Base-by-base conservation (phyloP, 2,113 vertebrate genomes). In the Pluvianellus socialis region DNA sequence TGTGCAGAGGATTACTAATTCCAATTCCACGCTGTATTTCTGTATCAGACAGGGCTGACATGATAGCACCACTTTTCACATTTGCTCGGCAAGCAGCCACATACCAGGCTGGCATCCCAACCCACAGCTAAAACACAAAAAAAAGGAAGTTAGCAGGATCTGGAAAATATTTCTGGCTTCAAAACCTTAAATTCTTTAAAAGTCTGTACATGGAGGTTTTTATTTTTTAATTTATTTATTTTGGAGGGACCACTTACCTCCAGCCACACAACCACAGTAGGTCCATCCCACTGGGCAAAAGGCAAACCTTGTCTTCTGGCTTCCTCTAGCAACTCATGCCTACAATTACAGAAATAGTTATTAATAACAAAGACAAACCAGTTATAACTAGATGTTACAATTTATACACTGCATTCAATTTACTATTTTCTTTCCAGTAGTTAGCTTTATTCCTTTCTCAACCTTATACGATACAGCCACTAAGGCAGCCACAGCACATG, bases 81-180 rank as follows among this genome's bases (percentile, higher is more conserved):
- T 99, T 99, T 73, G 99, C 99, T 40, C 99, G 98, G 92, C 99
- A 99, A 1, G 99, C 99, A 0, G 99, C 99, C 96, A 99, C 99
- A 7, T 99, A 99, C 99, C 99, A 99, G 76, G 99, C 99, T 1
- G 99, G 99, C 99, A 99, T 99, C 45, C 99, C 99, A 50, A 99
- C 99, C 99, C 99, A 99, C 83, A 99, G 98, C 99, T 99, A 97
- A 5, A 71, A 91, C 47, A 50, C 28, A 73, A 14, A 83, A 59
- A 56, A 44, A 4, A 38, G 8, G 9, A 21, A 55, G 44, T n/a
- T 13, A 52, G 45, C 49, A 79, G 32, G 28, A 66, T 7, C 18
- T 63, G 45, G 30, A 23, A 76, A 87, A 47, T 42, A 50, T 24
- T 65, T 50, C 87, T 24, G 21, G 14, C 67, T 75, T 58, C 44